Percentiles rank a stretch among this genome's conserved stretches.
Evolutionary conservation across 1,140 invertebrate species (phyloP).

Genomic region (Pentalonia nigronervosa): DNA sequence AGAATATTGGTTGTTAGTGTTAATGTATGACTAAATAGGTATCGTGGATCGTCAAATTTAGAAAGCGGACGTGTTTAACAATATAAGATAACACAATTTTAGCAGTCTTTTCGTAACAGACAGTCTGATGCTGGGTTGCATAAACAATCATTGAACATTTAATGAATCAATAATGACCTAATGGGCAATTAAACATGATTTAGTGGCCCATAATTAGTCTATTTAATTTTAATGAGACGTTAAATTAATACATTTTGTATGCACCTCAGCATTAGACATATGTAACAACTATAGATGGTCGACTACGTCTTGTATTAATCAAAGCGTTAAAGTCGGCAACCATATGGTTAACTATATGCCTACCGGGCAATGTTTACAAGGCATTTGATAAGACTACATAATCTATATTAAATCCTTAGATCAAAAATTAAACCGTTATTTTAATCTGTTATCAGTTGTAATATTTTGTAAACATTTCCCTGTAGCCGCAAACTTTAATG

Average conservation of each 20-base stretch:
- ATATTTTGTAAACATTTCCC: no score
- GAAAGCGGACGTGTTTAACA: neutral
- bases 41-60: neutral
- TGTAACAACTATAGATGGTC: neutral
- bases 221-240: neutral
- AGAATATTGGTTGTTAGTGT: neutral
- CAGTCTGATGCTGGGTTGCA: neutral
- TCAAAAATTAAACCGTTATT: no score
- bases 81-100: neutral
- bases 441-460: no score
- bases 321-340: no score
- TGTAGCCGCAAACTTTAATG: no score
- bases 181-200: neutral
- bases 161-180: neutral
- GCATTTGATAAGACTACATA: no score
- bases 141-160: neutral
- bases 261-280: neutral
- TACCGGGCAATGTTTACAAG: no score
- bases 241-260: neutral
- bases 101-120: neutral
- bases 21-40: neutral
- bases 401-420: no score
- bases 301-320: no score
- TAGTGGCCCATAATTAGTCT: neutral
- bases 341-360: no score